phyloP scores from a whole-genome alignment of 2,888 invertebrate species.

The Brachycybe producta region DNA sequence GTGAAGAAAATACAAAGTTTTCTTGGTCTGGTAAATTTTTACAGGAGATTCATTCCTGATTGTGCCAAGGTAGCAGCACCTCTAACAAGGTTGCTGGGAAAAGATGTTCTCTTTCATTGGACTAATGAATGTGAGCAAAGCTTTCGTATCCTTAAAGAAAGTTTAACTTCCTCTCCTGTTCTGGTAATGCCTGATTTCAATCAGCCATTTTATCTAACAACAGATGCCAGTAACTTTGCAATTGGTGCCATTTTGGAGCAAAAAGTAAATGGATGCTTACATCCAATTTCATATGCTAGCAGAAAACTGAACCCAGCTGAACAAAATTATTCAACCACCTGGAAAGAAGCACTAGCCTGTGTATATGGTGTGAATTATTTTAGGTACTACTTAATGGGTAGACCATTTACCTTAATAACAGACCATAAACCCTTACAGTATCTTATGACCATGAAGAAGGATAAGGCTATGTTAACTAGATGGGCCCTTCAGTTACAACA shows the following conservation, averaged over 20 bases:
- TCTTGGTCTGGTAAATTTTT: slow-evolving; percentile 4
- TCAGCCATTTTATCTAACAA: slow-evolving; percentile 1
- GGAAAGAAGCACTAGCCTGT: slow-evolving; percentile 7
- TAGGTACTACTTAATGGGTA: no score
- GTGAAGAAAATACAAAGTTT: slow-evolving; percentile 8
- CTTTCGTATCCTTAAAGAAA: background rate
- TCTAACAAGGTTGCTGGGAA: background rate
- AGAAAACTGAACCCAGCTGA: slow-evolving; percentile 1
- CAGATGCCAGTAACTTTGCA: slow-evolving; percentile 5
- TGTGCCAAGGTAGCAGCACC: slow-evolving; percentile 1
- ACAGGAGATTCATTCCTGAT: background rate
- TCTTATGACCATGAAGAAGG: no score
- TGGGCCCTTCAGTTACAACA: no score
- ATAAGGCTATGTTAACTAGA: no score
- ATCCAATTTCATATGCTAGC: slow-evolving; percentile 5
- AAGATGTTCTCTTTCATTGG: background rate
- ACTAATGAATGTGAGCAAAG: background rate
- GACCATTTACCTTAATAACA: no score
- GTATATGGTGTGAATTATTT: slow-evolving; percentile 2
- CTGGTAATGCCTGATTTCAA: background rate
- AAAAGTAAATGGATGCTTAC: background rate
- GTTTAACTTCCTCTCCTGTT: background rate
- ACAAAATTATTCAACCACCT: slow-evolving; percentile 2
- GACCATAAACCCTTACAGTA: no score
- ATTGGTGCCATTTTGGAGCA: slow-evolving; percentile 6